Evolutionary conservation across 2,113 vertebrate species (phyloP).

Genomic region (Oceanodroma tethys): DNA sequence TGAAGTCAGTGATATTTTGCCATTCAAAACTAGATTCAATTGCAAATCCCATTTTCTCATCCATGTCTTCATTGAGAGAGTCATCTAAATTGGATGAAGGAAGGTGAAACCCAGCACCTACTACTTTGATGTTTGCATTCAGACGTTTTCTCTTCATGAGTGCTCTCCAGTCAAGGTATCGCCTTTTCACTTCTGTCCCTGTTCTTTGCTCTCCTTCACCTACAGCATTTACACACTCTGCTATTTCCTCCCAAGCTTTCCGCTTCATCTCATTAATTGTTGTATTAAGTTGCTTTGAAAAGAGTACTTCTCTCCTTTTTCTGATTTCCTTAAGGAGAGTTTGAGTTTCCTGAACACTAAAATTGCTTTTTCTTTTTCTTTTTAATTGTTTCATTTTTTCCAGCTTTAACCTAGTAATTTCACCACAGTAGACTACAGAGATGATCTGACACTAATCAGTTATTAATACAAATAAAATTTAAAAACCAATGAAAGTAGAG

Average conservation of each 20-base stretch:
- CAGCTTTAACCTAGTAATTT: constrained; percentile 53
- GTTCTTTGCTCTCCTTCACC: constrained; percentile 91
- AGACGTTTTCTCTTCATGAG: constrained; percentile 91
- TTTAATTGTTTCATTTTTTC: constrained; percentile 90
- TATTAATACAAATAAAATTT: neutral
- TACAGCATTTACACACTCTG: constrained; percentile 88
- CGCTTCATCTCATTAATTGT: constrained; percentile 94
- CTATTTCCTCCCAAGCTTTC: constrained; percentile 94
- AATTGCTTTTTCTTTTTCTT: constrained; percentile 95
- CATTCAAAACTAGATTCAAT: constrained; percentile 87
- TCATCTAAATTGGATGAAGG: constrained; percentile 86
- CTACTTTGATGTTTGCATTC: constrained; percentile 83
- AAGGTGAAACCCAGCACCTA: constrained; percentile 84
- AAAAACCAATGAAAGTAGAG: constrained; percentile 6
- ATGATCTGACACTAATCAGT: neutral
- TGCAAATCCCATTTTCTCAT: constrained; percentile 85
- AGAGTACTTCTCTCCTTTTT: constrained; percentile 88
- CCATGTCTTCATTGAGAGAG: constrained; percentile 84
- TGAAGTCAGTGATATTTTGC: constrained; percentile 85
- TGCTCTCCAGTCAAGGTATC: constrained; percentile 90
- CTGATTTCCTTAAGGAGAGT: constrained; percentile 92
- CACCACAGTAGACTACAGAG: constrained; percentile 3
- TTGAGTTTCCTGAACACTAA: constrained; percentile 93
- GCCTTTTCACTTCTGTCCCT: constrained; percentile 88
- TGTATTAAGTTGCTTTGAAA: constrained; percentile 94